Conservation (phyloP, 1,140 invertebrate species). For the Cyphomyrmex costatus region DNA sequence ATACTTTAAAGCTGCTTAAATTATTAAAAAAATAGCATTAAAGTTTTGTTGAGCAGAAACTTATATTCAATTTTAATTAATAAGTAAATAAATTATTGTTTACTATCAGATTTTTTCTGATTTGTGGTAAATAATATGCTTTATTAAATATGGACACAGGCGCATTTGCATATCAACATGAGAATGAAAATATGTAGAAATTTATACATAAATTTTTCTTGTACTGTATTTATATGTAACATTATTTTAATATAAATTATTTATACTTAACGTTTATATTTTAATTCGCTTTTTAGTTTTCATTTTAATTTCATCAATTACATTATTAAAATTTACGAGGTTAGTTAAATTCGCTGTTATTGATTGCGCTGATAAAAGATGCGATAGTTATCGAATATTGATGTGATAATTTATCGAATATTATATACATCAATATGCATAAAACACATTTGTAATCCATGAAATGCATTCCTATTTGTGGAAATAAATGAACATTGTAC, state of each 20-base stretch:
- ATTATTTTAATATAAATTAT: background rate
- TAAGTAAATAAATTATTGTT: background rate
- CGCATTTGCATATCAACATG: background rate
- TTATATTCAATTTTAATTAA: background rate
- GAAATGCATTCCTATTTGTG: background rate
- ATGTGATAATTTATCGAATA: background rate
- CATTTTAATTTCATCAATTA: background rate
- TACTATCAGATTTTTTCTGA: background rate
- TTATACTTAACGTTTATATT: background rate
- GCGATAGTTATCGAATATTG: background rate
- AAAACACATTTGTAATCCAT: constrained; percentile 3
- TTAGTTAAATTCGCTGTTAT: constrained; percentile 3
- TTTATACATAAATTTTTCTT: background rate
- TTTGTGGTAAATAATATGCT: background rate
- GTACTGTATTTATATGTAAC: background rate
- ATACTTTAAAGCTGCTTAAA: background rate
- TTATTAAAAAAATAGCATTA: background rate
- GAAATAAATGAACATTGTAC: background rate
- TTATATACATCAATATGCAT: background rate
- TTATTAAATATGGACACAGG: background rate
- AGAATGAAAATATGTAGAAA: background rate
- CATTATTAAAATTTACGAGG: background rate
- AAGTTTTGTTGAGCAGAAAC: background rate
- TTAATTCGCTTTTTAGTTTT: background rate
- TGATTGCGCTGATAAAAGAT: background rate